A percentile compares a stretch with the other conserved stretches of the same genome.
Evolutionary conservation across 2,797 vertebrate genomes (phyloP).

Genomic region (Echiichthys vipera): DNA sequence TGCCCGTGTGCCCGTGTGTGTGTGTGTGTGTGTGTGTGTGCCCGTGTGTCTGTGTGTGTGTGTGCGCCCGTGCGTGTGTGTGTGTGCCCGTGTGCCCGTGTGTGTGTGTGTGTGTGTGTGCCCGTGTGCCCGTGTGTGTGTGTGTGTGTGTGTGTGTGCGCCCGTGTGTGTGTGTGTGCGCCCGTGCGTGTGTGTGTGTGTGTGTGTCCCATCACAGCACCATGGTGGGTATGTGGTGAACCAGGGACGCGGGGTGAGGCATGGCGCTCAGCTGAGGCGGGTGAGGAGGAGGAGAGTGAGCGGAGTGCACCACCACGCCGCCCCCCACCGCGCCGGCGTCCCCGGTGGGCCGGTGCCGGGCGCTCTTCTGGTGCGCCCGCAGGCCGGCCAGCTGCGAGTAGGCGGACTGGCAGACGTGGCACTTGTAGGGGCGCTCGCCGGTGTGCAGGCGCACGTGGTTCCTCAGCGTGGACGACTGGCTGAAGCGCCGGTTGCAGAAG

Average conservation of each 20-base stretch:
- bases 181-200: neutral
- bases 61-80: too few species aligned
- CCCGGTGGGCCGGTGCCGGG: constrained; percentile 90
- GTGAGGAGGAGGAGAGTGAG: constrained; percentile 81
- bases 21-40: too few species aligned
- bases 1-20: too few species aligned
- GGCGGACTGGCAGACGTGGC: constrained; percentile 96
- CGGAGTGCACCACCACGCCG: constrained; percentile 28
- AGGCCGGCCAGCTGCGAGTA: constrained; percentile 96
- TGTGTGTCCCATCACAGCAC: constrained; percentile 85
- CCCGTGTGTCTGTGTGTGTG: too few species aligned
- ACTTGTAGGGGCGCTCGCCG: constrained; percentile 95
- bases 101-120: too few species aligned
- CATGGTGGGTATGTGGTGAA: constrained; percentile 95
- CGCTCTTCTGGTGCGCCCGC: constrained; percentile 96
- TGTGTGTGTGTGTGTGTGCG: neutral
- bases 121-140: too few species aligned
- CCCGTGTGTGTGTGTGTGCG: too few species aligned
- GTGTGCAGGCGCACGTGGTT: constrained; percentile 98
- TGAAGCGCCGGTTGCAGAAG: constrained; percentile 98
- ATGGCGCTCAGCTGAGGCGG: constrained; percentile 87
- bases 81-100: too few species aligned
- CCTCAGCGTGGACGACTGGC: constrained; percentile 95
- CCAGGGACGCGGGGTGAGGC: constrained; percentile 88
- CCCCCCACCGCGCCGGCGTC: constrained; percentile 14